phyloP scores from a whole-genome alignment of 2,888 invertebrate species.

The Tetranychus piercei region DNA sequence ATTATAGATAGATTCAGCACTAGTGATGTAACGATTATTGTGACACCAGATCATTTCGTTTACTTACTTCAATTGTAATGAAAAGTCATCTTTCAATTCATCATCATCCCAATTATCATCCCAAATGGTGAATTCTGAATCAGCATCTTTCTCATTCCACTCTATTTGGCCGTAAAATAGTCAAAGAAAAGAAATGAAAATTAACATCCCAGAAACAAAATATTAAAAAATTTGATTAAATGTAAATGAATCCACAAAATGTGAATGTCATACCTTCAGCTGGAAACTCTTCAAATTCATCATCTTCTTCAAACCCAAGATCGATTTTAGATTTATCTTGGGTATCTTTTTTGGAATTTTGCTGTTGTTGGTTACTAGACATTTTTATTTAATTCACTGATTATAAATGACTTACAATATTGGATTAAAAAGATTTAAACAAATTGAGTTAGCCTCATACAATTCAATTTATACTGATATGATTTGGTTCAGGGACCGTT shows the following conservation, averaged over 20 bases:
- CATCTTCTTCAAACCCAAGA: slow-evolving; percentile 73
- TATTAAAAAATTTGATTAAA: background rate
- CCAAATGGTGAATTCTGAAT: slow-evolving; percentile 92
- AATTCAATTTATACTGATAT: too few relatives aligned
- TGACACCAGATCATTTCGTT: background rate
- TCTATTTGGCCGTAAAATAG: background rate
- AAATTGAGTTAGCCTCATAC: too few relatives aligned
- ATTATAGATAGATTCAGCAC: too few relatives aligned
- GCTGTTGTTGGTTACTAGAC: background rate
- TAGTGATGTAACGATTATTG: too few relatives aligned
- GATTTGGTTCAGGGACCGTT: too few relatives aligned
- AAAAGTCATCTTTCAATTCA: slow-evolving; percentile 93
- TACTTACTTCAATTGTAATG: slow-evolving; percentile 64
- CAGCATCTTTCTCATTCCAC: slow-evolving; percentile 30
- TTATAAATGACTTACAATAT: too few relatives aligned
- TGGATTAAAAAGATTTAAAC: too few relatives aligned
- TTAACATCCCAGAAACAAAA: background rate
- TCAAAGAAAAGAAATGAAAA: background rate
- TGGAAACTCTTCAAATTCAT: slow-evolving; percentile 98
- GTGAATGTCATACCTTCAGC: slow-evolving; percentile 54
- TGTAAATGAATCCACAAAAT: too few relatives aligned
- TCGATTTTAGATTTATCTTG: slow-evolving; percentile 42
- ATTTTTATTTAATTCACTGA: background rate
- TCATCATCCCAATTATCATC: slow-evolving; percentile 99
- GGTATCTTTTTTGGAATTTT: slow-evolving; percentile 21